These are phyloP conservation scores for Stichopus chloronotus DNA, from an alignment of 35 echinoderm and acorn worm genomes.

Conservation along the genomic window DNA sequence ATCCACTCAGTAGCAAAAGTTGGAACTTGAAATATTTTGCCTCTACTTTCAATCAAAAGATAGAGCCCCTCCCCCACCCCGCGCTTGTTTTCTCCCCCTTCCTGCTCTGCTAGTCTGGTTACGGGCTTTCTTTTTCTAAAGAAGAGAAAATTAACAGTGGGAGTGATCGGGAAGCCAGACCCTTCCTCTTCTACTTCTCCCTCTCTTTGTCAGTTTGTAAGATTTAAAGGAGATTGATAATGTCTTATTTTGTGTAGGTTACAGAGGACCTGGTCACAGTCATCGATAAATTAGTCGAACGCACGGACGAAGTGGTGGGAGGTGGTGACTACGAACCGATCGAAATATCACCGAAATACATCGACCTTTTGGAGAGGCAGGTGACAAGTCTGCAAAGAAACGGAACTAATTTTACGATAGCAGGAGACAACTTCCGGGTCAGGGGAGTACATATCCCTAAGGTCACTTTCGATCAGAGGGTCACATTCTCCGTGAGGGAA, in stretches of 20 bases:
- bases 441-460: slow-evolving; percentile 21
- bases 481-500: background rate
- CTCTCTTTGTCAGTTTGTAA: no score
- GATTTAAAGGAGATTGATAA: no score
- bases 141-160: no score
- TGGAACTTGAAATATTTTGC: no score
- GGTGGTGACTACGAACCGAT: background rate
- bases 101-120: no score
- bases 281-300: background rate
- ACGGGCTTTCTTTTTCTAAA: no score
- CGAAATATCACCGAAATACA: background rate
- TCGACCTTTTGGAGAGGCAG: background rate
- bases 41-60: no score
- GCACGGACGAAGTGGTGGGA: background rate
- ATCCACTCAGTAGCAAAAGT: no score
- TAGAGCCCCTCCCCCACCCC: no score
- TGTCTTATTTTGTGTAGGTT: background rate
- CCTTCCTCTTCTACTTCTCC: no score
- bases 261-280: background rate
- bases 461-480: background rate
- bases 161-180: no score
- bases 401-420: slow-evolving; percentile 31
- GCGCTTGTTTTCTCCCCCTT: no score
- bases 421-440: slow-evolving; percentile 30
- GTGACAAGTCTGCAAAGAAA: slow-evolving; percentile 15